Conservation (phyloP, 2,888 invertebrate genomes). For the Tridacna gigas region DNA sequence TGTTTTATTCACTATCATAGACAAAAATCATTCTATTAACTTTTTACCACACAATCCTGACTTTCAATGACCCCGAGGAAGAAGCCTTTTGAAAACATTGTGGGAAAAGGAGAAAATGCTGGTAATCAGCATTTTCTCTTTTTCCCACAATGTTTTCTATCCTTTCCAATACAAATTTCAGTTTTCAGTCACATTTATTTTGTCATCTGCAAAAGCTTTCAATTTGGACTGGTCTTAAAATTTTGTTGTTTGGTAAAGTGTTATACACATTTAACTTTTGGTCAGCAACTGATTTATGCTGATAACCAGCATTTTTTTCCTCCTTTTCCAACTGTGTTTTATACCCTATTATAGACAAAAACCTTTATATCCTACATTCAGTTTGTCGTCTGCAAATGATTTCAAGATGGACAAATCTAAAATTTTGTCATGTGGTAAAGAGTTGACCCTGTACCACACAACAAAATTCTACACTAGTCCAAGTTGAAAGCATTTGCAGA, state of each 20-base stretch:
- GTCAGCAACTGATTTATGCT: too few relatives aligned
- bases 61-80: neutral
- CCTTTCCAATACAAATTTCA: neutral
- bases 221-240: neutral
- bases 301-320: neutral
- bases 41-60: neutral
- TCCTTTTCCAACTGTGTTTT: too few relatives aligned
- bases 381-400: too few relatives aligned
- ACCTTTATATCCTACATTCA: too few relatives aligned
- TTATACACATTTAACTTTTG: too few relatives aligned
- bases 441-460: too few relatives aligned
- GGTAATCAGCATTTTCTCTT: neutral
- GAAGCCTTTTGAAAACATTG: slow-evolving; percentile 1
- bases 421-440: too few relatives aligned
- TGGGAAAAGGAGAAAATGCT: neutral
- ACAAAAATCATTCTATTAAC: neutral
- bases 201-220: slow-evolving; percentile 1
- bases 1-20: too few relatives aligned
- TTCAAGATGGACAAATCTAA: too few relatives aligned
- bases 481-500: neutral
- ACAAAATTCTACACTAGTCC: too few relatives aligned
- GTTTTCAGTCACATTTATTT: neutral
- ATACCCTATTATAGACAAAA: too few relatives aligned
- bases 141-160: slow-evolving; percentile 7
- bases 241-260: neutral